A percentile compares a stretch with the other conserved stretches of the same genome.
Conservation (phyloP, 2,888 invertebrate genomes). For the Orthosia incerta region DNA sequence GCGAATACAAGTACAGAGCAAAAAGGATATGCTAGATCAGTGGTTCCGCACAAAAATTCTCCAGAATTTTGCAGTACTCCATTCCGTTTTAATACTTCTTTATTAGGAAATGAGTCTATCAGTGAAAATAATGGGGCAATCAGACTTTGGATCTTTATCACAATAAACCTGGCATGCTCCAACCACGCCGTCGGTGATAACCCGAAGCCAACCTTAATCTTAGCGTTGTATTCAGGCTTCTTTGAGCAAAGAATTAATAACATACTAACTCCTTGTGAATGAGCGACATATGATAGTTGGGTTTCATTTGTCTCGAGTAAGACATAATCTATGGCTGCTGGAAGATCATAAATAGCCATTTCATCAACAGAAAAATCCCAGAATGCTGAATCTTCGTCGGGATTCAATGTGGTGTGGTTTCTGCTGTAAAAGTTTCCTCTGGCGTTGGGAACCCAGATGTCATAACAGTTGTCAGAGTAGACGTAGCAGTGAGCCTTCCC, state of each 20-base stretch:
- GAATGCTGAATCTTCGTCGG: constrained; percentile 58
- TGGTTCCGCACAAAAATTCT: constrained; percentile 63
- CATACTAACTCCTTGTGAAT: constrained; percentile 69
- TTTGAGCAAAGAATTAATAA: constrained; percentile 68
- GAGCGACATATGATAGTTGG: constrained; percentile 66
- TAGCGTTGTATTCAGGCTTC: constrained; percentile 70
- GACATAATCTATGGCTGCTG: constrained; percentile 71
- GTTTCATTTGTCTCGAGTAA: constrained; percentile 61
- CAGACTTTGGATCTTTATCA: constrained; percentile 54
- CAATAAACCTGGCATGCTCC: constrained; percentile 60
- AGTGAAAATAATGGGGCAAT: constrained; percentile 47
- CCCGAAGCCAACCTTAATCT: constrained; percentile 69
- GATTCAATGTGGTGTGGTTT: constrained; percentile 78
- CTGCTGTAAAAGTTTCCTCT: constrained; percentile 93
- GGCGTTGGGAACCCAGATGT: constrained; percentile 94
- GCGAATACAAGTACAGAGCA: constrained; percentile 68
- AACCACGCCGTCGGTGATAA: constrained; percentile 69
- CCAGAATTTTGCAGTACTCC: constrained; percentile 53
- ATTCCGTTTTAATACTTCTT: constrained; percentile 64
- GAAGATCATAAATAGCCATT: constrained; percentile 69
- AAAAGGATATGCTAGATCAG: constrained; percentile 59
- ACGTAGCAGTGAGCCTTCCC: constrained; percentile 90
- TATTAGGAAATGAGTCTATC: constrained; percentile 17
- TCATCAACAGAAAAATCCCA: constrained; percentile 72
- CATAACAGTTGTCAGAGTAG: constrained; percentile 91